Percentiles rank a stretch among this genome's conserved stretches.
phyloP scores from a whole-genome alignment of 1,140 invertebrate species.

The Galendromus occidentalis region DNA sequence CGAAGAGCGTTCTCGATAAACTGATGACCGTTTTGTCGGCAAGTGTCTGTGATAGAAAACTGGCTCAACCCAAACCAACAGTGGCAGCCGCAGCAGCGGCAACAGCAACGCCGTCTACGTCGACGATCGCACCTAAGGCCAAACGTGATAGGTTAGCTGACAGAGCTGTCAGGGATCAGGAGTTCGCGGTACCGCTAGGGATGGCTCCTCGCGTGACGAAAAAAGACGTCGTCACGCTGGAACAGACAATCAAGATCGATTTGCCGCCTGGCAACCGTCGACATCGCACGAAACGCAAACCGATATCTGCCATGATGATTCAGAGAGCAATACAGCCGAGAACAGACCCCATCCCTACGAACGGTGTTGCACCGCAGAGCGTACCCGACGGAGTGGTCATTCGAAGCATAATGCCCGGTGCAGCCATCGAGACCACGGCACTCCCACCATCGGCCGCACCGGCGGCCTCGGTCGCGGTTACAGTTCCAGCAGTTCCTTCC shows the following conservation, averaged over 20 bases:
- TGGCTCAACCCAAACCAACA: not conserved
- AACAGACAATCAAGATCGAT: not conserved
- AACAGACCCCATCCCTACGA: not conserved
- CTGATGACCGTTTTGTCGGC: not conserved
- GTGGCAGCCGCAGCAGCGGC: not conserved
- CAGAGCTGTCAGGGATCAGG: not conserved
- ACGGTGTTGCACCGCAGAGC: not conserved
- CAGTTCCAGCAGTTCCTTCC: not conserved
- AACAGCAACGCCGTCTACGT: not conserved
- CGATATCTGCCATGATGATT: not conserved
- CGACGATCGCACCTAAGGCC: not conserved
- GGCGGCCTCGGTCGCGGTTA: not conserved
- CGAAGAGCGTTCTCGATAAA: not conserved
- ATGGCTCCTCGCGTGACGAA: not conserved
- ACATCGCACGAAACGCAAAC: not conserved
- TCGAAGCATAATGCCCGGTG: not conserved
- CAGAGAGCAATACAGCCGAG: not conserved
- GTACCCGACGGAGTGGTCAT: not conserved
- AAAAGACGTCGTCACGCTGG: not conserved
- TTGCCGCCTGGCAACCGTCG: not conserved
- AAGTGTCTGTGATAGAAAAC: slow-evolving; percentile 9
- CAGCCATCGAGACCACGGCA: not conserved
- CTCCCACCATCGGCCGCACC: not conserved
- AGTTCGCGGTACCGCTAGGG: not conserved
- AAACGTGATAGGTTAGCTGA: not conserved